These are phyloP conservation scores for Oscheius sp. DNA, from an alignment of 2,888 invertebrate species.

Conservation along the genomic window DNA sequence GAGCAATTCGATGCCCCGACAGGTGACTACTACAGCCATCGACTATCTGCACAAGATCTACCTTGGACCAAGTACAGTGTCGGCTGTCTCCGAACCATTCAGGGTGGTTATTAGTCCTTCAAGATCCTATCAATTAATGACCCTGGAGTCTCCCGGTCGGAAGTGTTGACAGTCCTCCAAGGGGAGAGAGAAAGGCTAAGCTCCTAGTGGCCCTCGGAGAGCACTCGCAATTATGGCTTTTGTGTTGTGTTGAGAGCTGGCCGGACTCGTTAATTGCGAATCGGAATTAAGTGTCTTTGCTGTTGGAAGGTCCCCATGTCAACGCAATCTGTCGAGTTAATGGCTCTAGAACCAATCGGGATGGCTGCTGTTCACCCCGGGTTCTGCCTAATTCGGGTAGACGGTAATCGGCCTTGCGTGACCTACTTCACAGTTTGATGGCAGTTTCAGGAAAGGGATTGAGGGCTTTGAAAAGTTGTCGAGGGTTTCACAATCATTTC, in stretches of 20 bases:
- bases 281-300: constrained; percentile 30
- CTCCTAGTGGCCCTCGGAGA: constrained; percentile 9
- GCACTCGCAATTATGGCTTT: constrained; percentile 32
- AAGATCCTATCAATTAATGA: constrained; percentile 10
- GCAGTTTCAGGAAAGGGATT: constrained; percentile 5
- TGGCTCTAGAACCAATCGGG: constrained; percentile 17
- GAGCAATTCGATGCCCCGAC: constrained; percentile 26
- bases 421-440: constrained; percentile 10
- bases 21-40: constrained; percentile 26
- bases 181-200: constrained; percentile 10
- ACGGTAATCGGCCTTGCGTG: constrained; percentile 24
- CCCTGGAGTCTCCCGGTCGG: not conserved
- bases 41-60: constrained; percentile 30
- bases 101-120: constrained; percentile 26
- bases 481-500: not conserved
- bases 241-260: constrained; percentile 27
- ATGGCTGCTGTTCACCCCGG: constrained; percentile 5
- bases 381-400: constrained; percentile 25
- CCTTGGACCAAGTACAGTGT: constrained; percentile 19
- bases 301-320: constrained; percentile 19
- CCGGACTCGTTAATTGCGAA: constrained; percentile 30
- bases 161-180: not conserved
- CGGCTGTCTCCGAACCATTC: constrained; percentile 8
- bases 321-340: constrained; percentile 31
- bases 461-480: not conserved